phyloP scores from a whole-genome alignment of 2,888 invertebrate genomes.

The Brachyptera putata region DNA sequence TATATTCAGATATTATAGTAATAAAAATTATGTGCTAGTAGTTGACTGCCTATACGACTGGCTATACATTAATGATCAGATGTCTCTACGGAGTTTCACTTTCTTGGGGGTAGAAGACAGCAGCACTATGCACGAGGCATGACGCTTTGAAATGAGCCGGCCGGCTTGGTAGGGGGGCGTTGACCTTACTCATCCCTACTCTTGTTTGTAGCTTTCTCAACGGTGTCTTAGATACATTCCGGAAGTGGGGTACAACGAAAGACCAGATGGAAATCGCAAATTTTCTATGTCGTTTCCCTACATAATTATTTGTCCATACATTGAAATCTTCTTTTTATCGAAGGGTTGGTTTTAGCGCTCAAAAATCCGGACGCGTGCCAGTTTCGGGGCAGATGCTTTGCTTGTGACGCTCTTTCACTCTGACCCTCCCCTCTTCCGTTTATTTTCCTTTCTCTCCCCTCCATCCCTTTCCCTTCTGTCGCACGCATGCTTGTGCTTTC shows the following conservation, averaged over 20 bases:
- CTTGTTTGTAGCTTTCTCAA: background rate
- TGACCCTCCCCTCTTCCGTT: constrained; percentile 28
- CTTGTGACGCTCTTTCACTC: constrained; percentile 26
- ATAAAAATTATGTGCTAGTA: too few relatives aligned
- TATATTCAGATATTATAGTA: too few relatives aligned
- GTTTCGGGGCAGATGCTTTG: constrained; percentile 22
- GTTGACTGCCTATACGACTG: too few relatives aligned
- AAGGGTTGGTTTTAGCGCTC: constrained; percentile 16
- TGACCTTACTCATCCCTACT: constrained; percentile 27
- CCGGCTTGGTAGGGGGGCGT: constrained; percentile 24
- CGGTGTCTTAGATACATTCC: constrained; percentile 8
- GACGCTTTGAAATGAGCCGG: constrained; percentile 7
- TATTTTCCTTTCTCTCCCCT: constrained; percentile 28
- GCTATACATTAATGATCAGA: too few relatives aligned
- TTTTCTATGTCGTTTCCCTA: background rate
- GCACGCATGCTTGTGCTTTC: constrained; percentile 32
- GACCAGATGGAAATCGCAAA: background rate
- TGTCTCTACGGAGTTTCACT: too few relatives aligned
- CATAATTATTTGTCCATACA: background rate
- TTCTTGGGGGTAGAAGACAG: constrained; percentile 20
- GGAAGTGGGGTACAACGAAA: background rate
- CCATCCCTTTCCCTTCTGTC: constrained; percentile 32
- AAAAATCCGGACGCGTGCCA: constrained; percentile 9
- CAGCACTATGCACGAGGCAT: too few relatives aligned
- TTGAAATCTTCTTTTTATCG: background rate